These are phyloP conservation scores for Acanthisitta chloris DNA, from an alignment of 2,113 vertebrate species.

Conservation along the genomic window DNA sequence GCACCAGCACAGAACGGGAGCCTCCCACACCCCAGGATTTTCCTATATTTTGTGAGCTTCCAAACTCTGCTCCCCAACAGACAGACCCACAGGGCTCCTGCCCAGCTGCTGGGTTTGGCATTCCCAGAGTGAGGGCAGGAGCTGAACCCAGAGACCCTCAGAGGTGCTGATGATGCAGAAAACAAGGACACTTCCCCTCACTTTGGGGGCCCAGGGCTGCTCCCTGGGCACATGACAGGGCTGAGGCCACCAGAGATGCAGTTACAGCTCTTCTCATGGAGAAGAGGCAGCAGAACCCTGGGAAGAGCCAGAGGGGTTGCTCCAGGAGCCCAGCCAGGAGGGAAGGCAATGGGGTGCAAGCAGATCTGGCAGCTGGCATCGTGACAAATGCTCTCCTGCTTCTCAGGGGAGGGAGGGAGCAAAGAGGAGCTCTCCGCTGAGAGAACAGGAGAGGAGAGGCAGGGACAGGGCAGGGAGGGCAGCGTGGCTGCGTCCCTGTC, in stretches of 20 bases:
- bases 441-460: not conserved
- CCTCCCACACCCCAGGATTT: not conserved
- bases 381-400: not conserved
- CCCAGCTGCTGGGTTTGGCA: not conserved
- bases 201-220: too few relatives aligned
- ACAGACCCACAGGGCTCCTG: not conserved
- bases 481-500: not conserved
- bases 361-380: not conserved
- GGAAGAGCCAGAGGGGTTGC: not conserved
- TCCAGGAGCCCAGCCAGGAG: not conserved
- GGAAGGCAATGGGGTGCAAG: too few relatives aligned
- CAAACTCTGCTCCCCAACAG: not conserved
- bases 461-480: not conserved
- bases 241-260: fast-evolving
- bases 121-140: not conserved
- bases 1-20: not conserved
- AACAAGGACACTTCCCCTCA: too few relatives aligned
- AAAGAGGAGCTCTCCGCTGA: not conserved
- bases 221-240: fast-evolving
- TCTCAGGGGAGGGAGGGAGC: not conserved
- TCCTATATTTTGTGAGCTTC: fast-evolving
- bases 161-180: too few relatives aligned
- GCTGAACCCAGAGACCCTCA: not conserved
- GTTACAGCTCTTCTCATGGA: not conserved
- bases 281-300: not conserved